Base-by-base conservation (phyloP, 2,797 vertebrate species). In the Sternarchorhynchus goeldii region DNA sequence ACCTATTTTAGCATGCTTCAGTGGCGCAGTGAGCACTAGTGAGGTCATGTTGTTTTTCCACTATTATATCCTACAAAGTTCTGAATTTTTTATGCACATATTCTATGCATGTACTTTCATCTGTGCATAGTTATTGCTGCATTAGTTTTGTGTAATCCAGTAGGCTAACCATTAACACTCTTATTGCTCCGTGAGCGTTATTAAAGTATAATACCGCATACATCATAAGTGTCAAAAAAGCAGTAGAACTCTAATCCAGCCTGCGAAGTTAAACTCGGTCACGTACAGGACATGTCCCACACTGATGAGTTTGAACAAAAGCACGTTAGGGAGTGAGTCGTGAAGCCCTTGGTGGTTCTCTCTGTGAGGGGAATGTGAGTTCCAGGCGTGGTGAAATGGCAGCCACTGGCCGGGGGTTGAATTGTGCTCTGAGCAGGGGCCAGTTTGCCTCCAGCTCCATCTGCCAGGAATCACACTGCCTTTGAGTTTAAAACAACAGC, bases 381-480 rank as follows among this genome's bases (percentile, higher is more conserved):
- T 50, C 65, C 62, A 73, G 25, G 50, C 21, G 31, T 53, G 32
- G 53, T 68, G 60, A 50, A 60, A 55, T 64, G 14, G 75, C n/a
- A 68, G 74, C 68, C n/a, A 58, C 29, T 74, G 71, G 66, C 73
- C 68, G 71, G 55, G 63, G 70, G 64, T 60, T 88, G 84, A 81
- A 82, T 83, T 87, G 86, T 87, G 83, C 84, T 87, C 50, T 75
- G 80, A 86, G 86, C 86, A 90, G 89, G 86, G 89, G 86, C 86
- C 83, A 67, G 77, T 78, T 81, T 85, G 84, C 84, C 78, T 84
- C 84, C 72, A 62, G 78, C 84, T 86, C 87, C 86, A 84, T 85
- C 83, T 82, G 85, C 86, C 90, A 91, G 87, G 87, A 87, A 88
- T 89, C 88, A 87, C 84, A 85, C 80, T 76, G 86, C 81, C 73